Base-by-base conservation (phyloP, 2,797 vertebrate species). In the Momotus momota region DNA sequence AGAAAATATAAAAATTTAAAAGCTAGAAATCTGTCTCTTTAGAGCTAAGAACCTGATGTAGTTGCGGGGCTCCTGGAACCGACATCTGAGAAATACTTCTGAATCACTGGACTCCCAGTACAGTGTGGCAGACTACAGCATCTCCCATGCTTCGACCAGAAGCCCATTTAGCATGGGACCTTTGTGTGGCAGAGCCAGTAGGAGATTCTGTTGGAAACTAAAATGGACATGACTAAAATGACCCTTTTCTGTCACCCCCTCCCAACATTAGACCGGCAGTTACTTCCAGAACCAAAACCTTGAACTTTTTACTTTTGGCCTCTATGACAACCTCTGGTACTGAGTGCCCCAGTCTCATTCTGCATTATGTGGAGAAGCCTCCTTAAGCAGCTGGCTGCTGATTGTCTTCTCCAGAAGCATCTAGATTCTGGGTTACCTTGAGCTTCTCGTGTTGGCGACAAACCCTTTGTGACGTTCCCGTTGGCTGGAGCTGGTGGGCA, bases 201-300 rank as follows among this genome's bases (percentile, higher is more conserved):
- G 43, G 38, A 80, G 57, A 22, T 54, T 57, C n/a, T 58, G 62
- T 25, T 38, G 46, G 40, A 70, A 65, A 54, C 0, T 0, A 79
- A 74, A 27, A 3, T 12, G 49, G 45, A 33, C n/a, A 3, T 57
- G 27, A 52, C 25, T 62, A 4, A 43, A 64, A 26, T 18, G 40
- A 52, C 26, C 55, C 16, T 69, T 43, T 60, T n/a, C 74, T 75
- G 33, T 64, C 57, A 19, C 49, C 15, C 14, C 19, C 29, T 80
- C 51, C 57, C 27, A 41, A 1, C 0, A 1, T 27, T 25, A 35
- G n/a, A 27, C 77, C 0, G 1, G 52, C 25, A 7, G 55, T 40
- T 22, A 19, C 67, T 70, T 79, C 51, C 18, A 21, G 43, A 83
- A 35, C 35, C 26, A 38, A 54, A 79, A 25, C 62, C 31, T 43